Evolutionary conservation across 2,888 invertebrate genomes (phyloP), one percentile per base, ranked within the genome.

Genomic region (Polyommatus icarus): DNA sequence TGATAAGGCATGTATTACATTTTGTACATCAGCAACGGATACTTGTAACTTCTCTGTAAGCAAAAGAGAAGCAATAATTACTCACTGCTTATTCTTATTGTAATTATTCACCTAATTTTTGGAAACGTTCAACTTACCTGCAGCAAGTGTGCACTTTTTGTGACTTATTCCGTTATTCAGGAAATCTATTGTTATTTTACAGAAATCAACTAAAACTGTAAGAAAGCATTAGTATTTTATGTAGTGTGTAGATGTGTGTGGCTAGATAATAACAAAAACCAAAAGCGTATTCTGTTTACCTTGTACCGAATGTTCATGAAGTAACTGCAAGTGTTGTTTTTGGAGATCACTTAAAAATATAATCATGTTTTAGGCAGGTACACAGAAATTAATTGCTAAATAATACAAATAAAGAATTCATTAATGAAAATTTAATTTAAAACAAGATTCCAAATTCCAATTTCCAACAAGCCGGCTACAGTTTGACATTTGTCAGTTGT

Each of bases 1-100:
- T n/a, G 97, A 95, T 77, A 97, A 88, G 29, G 96, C 97, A 90
- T 97, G 96, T 18, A 97, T 95, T 71, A 96, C 94, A 86, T 95
- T 95, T 86, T 95, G 95, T 40, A 96, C 95, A 75, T 88, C 86
- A 80, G 93, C 90, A 12, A 93, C 79, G 57, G 95, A 90, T 18
- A 95, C 94, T 78, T 94, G 89, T 71, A 96, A 86, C 86, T 96
- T 96, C 84, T 96, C 96, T 96, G 82, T 20, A 90, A 79, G 91
- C 89, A 67, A 54, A 80, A 50, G 20, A 15, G 24, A 4, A 61
- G 3, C 20, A 24, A 61, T 61, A 24, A 12, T 24, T 54, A 54
- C 54, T 54, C 54, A 18, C 18, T 18, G 54, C 5, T 18, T 5
- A 54, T 18, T 40, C 7, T 0, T 46, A 54, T 54, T 3, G 54